Evolutionary conservation across 2,113 vertebrate genomes (phyloP), one percentile per base, ranked within the genome.

Genomic region (Barnardius zonarius): DNA sequence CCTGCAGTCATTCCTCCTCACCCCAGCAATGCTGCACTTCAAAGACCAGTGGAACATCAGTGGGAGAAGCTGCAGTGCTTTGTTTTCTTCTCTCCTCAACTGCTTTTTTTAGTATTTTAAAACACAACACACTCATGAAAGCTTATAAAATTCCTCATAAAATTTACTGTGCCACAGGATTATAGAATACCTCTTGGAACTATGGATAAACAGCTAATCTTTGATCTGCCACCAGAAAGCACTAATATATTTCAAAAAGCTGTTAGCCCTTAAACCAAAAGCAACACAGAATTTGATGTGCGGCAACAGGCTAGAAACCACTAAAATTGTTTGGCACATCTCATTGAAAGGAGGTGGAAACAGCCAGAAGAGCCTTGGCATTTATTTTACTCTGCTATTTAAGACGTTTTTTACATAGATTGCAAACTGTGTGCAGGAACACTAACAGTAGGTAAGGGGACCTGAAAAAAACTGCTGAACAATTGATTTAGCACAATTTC

Each of bases 241-340:
- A 73, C 91, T 91, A 95, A 97, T 92, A 93, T 94, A 95, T 96
- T 97, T 96, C 87, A 93, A 95, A 95, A 96, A 96, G 92, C 92
- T 92, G 97, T 94, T 96, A 93, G 94, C 93, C 74, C 92, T 94
- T 94, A 96, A 96, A 96, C 95, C 93, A 97, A 95, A 96, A 96
- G 86, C 86, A 97, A 90, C 92, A 83, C 64, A 46, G 95, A 92
- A 94, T 94, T 94, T 95, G 94, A 96, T 96, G 90, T 89, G 93
- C 82, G 90, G 66, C 88, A 95, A 95, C 83, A 88, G 63, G 55
- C 95, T 95, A 93, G 95, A 97, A 97, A 94, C 57, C 84, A 96
- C 70, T 61, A 78, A 82, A 95, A 96, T 52, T 64, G 80, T 97
- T 79, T 95, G 93, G 90, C 90, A 95, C 70, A 28, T 92, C 76